Evolutionary conservation across 2,888 invertebrate genomes (phyloP), one percentile per base, ranked within the genome.

Genomic region (Megaustenia siamemsis): DNA sequence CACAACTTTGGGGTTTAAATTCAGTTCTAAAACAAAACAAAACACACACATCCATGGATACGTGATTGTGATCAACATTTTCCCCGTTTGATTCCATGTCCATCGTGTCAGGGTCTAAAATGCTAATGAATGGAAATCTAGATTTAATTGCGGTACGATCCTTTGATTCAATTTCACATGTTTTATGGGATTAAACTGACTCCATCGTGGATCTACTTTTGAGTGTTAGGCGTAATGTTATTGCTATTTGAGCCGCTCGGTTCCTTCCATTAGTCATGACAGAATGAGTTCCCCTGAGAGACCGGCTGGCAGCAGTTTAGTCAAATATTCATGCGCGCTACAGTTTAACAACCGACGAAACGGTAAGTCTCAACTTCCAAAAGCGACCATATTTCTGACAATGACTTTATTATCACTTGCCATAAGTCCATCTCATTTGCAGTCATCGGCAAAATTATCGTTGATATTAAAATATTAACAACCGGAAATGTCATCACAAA

Each of bases 281-380:
- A 77, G 56, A 40, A 38, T 28, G 40, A 24, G 3, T n/a, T 32
- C 60, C 77, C 76, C 8, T 15, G 40, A 56, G 77, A 56, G 24
- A 18, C 24, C 15, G 15, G 35, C 24, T 35, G 38, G 6, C 21
- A 10, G 60, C 43, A 15, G 77, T 77, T 56, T 56, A 77, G 77
- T 60, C 63, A 77, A 77, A 77, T 77, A 60, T 77, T 77, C 77
- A 60, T 77, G 63, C 77, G 60, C 60, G 77, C 40, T 60, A 60
- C 77, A 35, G 38, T 60, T n/a, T 40, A n/a, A 60, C 24, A 8
- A 28, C 10, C 40, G 12, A 6, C n/a, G 60, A 60, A 40, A 49
- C 53, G 12, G n/a, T 2, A 6, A 21, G 8, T 73, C n/a, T 73
- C 60, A n/a, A 73, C 24, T 15, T 4, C 4, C 43, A 5, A 28